Evolutionary conservation across 2,888 invertebrate genomes (phyloP), one percentile per base, ranked within the genome.

Genomic region (Archips xylosteana): DNA sequence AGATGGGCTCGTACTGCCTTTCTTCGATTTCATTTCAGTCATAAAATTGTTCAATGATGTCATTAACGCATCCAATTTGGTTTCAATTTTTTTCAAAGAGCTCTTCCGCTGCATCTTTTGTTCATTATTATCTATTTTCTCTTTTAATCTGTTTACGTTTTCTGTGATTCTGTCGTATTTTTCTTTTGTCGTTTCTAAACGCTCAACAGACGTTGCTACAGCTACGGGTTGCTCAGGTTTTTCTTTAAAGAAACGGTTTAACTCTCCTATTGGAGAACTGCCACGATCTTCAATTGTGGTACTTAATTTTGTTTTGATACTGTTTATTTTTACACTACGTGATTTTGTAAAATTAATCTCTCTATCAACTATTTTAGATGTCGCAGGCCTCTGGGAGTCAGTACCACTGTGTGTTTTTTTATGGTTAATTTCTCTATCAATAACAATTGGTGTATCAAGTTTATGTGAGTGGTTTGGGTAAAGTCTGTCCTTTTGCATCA

Each of bases 1-100:
- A 12, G 57, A 57, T 4, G 57, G 57, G 13, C 10, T 23, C 6
- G 23, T 42, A 45, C 0, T 2, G 0, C 23, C 23, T 71, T 77
- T 63, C 76, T 79, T 83, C 4, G 72, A 49, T 79, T 83, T 87
- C 3, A 88, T 80, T 77, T 89, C 87, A 47, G 59, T 32, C 49
- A 90, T 82, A 60, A 90, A 86, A 3, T 75, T 79, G 76, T 90
- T 88, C 15, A 92, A 81, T 32, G 89, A 85, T 3, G 82, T 75
- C 54, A 90, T 84, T 51, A 92, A 79, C 51, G 32, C 76, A 61
- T 91, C 89, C 36, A 92, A 75, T 79, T 91, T 92, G 3, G 76
- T 78, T 78, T 89, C 90, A 73, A 92, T 87, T 32, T 74, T 83
- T 36, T 75, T 61, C 51, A 90, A 77, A n/a, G 84, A 79, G 64